These are phyloP conservation scores for Hermaeophaga mercurialis DNA, from an alignment of 2,888 invertebrate species.

Conservation along the genomic window DNA sequence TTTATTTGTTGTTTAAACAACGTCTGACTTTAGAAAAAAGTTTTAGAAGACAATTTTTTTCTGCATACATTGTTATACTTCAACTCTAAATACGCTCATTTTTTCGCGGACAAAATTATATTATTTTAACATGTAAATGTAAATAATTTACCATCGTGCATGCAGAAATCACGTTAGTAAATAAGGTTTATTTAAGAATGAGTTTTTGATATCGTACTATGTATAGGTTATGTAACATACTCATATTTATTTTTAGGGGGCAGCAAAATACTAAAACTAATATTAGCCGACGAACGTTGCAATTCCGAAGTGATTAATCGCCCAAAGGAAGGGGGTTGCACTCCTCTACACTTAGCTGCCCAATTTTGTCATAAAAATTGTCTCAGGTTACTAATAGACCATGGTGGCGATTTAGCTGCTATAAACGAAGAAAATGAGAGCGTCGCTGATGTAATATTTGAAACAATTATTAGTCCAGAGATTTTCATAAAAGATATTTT, in stretches of 20 bases:
- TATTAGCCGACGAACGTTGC: constrained; percentile 44
- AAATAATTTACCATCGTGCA: too few species aligned
- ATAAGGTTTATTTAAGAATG: too few species aligned
- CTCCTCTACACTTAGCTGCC: constrained; percentile 63
- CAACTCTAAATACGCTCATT: too few species aligned
- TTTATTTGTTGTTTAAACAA: too few species aligned
- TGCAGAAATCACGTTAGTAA: too few species aligned
- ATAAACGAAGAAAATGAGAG: constrained; percentile 51
- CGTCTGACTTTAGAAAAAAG: too few species aligned
- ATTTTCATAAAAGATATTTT: constrained; percentile 52
- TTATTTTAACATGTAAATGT: too few species aligned
- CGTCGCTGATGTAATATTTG: constrained; percentile 54
- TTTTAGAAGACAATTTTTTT: too few species aligned
- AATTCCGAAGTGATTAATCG: constrained; percentile 42
- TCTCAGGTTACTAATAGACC: constrained; percentile 57
- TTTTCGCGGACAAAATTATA: too few species aligned
- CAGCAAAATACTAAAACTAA: constrained; percentile 41
- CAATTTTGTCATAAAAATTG: constrained; percentile 60
- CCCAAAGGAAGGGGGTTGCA: constrained; percentile 53
- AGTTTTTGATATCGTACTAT: too few species aligned
- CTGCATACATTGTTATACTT: too few species aligned
- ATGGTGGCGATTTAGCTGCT: constrained; percentile 50
- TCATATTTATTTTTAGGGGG: constrained; percentile 40
- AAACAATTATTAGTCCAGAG: constrained; percentile 51
- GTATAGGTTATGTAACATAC: too few species aligned